These are phyloP conservation scores for Syrrhaptes paradoxus DNA, from an alignment of 2,113 vertebrate genomes.

Conservation along the genomic window DNA sequence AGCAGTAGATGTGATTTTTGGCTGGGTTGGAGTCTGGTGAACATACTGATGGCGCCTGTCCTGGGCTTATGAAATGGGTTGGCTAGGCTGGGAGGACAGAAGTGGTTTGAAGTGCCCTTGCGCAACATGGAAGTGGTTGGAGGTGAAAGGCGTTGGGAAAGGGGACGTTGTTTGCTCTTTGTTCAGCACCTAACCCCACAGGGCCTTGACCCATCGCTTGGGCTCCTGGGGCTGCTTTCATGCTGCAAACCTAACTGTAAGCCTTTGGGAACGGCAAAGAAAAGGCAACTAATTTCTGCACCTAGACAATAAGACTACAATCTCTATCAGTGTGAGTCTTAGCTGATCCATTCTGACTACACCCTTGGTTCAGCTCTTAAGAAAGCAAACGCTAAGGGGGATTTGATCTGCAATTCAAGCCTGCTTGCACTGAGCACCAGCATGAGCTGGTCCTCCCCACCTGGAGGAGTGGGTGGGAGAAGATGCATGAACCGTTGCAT, in stretches of 20 bases:
- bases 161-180: neutral
- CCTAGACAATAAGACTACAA: neutral
- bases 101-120: neutral
- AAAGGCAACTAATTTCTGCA: neutral
- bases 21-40: neutral
- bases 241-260: neutral
- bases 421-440: neutral
- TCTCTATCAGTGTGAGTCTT: neutral
- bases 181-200: neutral
- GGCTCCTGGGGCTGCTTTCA: neutral
- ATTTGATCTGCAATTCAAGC: neutral
- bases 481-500: neutral
- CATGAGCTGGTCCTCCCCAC: neutral
- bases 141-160: neutral
- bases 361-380: neutral
- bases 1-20: constrained; percentile 10
- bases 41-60: neutral
- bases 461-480: neutral
- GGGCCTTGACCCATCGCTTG: neutral
- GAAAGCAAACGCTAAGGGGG: neutral
- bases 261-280: neutral
- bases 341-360: neutral
- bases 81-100: neutral
- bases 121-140: neutral
- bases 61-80: constrained; percentile 10